Evolutionary conservation across 30 jellyfish, hydroid and myxozoan genomes (phyloP).

Genomic region (Hydractinia symbiolongicarpus): DNA sequence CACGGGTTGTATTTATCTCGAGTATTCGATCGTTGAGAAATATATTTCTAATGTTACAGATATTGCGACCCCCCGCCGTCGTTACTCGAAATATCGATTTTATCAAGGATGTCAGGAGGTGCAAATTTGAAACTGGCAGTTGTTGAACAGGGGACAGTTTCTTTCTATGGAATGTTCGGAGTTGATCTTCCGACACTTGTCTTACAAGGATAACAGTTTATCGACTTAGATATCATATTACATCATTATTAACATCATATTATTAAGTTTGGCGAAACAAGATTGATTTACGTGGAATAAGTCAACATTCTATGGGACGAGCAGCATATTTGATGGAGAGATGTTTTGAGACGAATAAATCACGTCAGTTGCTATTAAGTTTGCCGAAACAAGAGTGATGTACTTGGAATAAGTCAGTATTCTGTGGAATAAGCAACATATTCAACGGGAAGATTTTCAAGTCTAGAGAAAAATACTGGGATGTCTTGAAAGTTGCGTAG

Average conservation of each 20-base stretch:
- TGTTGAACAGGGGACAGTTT: constrained; percentile 22
- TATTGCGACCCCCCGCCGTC: constrained; percentile 36
- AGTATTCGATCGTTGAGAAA: not conserved
- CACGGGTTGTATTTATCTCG: not conserved
- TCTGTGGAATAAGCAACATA: too few relatives aligned
- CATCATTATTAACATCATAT: too few relatives aligned
- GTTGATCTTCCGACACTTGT: constrained; percentile 23
- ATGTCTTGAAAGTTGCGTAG: too few relatives aligned
- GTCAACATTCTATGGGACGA: not conserved
- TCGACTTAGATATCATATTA: not conserved
- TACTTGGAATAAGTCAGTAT: too few relatives aligned
- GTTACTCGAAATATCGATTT: constrained; percentile 7
- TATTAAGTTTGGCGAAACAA: not conserved
- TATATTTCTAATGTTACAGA: constrained; percentile 10
- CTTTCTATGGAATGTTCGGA: constrained; percentile 28
- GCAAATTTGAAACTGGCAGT: constrained; percentile 25
- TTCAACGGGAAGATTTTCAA: too few relatives aligned
- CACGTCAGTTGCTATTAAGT: too few relatives aligned
- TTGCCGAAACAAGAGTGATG: too few relatives aligned
- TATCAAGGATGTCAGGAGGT: constrained; percentile 17
- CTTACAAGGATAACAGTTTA: not conserved
- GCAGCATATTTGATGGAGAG: too few relatives aligned
- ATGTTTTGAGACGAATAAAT: too few relatives aligned
- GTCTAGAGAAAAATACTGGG: too few relatives aligned
- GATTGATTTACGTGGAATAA: not conserved